Percentiles rank a stretch among this genome's conserved stretches.
Evolutionary conservation across 2,113 vertebrate species (phyloP).

Genomic region (Anoplopoma fimbria): DNA sequence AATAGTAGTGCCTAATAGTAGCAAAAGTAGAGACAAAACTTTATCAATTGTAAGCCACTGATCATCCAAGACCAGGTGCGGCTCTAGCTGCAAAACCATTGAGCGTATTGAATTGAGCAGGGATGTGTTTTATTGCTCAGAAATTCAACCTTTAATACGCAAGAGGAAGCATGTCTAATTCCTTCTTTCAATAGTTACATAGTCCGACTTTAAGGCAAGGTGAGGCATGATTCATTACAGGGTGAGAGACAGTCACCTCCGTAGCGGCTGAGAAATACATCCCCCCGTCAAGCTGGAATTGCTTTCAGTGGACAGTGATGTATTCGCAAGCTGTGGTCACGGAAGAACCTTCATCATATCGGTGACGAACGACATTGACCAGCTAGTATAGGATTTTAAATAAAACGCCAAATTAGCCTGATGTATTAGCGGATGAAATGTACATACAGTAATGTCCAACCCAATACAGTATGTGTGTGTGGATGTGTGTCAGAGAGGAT

Average conservation of each 20-base stretch:
- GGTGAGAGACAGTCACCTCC: slow-evolving; percentile 13
- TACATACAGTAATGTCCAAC: slow-evolving; percentile 8
- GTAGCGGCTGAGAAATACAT: slow-evolving; percentile 12
- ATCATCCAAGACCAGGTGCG: neutral
- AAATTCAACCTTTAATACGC: neutral
- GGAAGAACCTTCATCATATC: slow-evolving; percentile 16
- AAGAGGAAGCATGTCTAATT: neutral
- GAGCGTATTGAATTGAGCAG: neutral
- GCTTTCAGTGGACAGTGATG: slow-evolving; percentile 56
- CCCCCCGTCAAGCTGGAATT: slow-evolving; percentile 20
- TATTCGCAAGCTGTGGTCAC: slow-evolving; percentile 31
- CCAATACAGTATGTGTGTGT: neutral
- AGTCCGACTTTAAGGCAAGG: neutral
- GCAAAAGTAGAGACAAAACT: neutral
- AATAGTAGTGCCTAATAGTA: neutral
- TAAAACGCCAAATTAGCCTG: slow-evolving; percentile 52
- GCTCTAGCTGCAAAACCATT: neutral
- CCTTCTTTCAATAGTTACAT: neutral
- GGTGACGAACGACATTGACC: slow-evolving; percentile 20
- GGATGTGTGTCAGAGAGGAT: slow-evolving; percentile 22
- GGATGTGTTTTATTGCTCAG: neutral
- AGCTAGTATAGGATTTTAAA: slow-evolving; percentile 43
- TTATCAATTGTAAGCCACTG: neutral
- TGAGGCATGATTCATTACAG: slow-evolving; percentile 1
- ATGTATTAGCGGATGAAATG: slow-evolving; percentile 37